Evolutionary conservation across 1,140 invertebrate species (phyloP).

Genomic region (Adelges cooleyi): DNA sequence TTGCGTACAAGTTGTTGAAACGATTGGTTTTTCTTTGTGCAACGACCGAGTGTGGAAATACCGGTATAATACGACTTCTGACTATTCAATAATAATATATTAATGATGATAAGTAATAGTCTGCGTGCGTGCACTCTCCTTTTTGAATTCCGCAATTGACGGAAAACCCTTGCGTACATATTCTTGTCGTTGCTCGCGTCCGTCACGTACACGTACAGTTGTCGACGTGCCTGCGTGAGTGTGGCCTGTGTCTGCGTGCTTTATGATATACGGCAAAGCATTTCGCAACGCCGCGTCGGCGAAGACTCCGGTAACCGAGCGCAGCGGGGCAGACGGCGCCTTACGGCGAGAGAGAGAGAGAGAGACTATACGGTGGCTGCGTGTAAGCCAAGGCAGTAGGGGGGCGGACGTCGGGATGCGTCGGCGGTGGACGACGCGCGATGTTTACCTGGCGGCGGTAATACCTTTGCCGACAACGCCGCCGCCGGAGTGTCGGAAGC

Average conservation of each 20-base stretch:
- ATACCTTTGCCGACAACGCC: constrained; percentile 16
- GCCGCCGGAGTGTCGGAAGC: constrained; percentile 24
- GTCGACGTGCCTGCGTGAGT: not conserved
- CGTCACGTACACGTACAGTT: constrained; percentile 15
- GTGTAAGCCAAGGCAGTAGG: no score
- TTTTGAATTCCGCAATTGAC: no score
- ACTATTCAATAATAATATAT: no score
- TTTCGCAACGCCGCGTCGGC: not conserved
- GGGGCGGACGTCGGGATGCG: not conserved
- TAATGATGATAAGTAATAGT: no score
- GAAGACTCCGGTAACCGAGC: not conserved
- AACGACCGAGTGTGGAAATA: no score
- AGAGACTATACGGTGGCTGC: not conserved
- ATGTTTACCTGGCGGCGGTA: constrained; percentile 21
- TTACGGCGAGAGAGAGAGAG: not conserved
- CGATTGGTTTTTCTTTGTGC: no score
- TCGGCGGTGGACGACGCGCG: not conserved
- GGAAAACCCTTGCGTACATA: no score
- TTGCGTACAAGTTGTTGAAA: no score
- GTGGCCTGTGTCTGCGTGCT: not conserved
- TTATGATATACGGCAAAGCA: not conserved
- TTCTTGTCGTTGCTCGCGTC: not conserved
- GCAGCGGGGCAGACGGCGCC: not conserved
- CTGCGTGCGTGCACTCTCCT: no score
- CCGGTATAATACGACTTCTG: no score